phyloP scores from a whole-genome alignment of 1,140 invertebrate species.

The Drosophila sulfurigaster region DNA sequence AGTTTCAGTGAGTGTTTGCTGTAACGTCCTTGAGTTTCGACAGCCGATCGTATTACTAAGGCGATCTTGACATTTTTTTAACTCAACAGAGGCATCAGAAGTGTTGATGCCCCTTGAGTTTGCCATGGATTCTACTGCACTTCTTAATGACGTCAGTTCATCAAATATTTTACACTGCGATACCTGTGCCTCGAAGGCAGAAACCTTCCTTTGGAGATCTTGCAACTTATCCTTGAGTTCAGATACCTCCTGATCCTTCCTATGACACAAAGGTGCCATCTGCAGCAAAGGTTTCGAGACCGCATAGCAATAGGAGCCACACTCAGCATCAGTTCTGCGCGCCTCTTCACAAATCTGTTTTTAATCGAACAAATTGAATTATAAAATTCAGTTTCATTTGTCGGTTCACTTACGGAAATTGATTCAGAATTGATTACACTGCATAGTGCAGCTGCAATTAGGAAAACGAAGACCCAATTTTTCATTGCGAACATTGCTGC shows the following conservation, averaged over 20 bases:
- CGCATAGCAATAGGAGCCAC: conserved; percentile 2
- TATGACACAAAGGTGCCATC: neutral
- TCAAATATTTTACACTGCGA: neutral
- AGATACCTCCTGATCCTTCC: neutral
- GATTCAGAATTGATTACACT: neutral
- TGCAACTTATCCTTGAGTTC: neutral
- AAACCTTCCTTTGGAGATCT: neutral
- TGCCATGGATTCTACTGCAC: neutral
- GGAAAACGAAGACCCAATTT: neutral
- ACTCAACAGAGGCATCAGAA: too few species aligned
- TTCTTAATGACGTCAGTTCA: neutral
- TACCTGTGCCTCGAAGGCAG: neutral
- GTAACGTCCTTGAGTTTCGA: too few species aligned
- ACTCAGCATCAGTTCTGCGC: neutral
- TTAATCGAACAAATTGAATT: neutral
- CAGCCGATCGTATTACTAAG: too few species aligned
- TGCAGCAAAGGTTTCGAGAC: conserved; percentile 1
- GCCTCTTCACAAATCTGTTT: neutral
- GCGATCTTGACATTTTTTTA: too few species aligned
- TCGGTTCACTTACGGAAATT: neutral
- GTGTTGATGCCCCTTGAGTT: neutral
- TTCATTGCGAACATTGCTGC: neutral
- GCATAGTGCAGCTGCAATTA: neutral
- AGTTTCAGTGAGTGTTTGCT: too few species aligned
- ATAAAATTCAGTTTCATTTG: neutral